Conservation (phyloP, 1,140 invertebrate genomes). For the Temnothorax longispinosus region DNA sequence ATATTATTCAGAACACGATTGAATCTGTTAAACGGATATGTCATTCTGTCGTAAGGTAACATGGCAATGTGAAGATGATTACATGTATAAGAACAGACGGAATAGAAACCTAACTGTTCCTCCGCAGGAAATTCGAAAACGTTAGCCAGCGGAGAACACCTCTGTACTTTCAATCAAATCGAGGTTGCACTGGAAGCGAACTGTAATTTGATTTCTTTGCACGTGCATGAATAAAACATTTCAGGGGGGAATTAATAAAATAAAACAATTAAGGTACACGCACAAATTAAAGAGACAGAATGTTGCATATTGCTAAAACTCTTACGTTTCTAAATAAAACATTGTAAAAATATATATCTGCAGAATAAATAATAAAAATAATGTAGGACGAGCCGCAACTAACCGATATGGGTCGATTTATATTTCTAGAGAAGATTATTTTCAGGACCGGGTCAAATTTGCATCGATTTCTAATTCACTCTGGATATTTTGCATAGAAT, state of each 20-base stretch:
- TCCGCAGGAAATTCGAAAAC: constrained; percentile 33
- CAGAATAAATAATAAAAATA: constrained; percentile 42
- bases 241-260: constrained; percentile 1
- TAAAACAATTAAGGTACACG: constrained; percentile 10
- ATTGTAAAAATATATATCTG: background rate
- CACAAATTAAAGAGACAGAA: background rate
- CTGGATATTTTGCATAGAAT: constrained; percentile 43
- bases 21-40: constrained; percentile 1
- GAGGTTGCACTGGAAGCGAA: background rate
- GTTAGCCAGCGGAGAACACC: background rate
- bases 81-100: background rate
- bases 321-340: background rate
- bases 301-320: background rate
- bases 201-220: constrained; percentile 47
- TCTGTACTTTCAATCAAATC: constrained; percentile 9
- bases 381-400: background rate
- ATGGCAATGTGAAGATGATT: background rate
- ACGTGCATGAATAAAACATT: constrained; percentile 54
- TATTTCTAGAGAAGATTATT: background rate
- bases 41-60: constrained; percentile 25
- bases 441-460: constrained; percentile 17
- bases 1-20: background rate
- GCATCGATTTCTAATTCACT: constrained; percentile 35
- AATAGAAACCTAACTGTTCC: background rate
- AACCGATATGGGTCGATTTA: background rate